A percentile compares a stretch with the other conserved stretches of the same genome.
Evolutionary conservation across 2,888 invertebrate genomes (phyloP).

Genomic region (Tanypteryx hageni): DNA sequence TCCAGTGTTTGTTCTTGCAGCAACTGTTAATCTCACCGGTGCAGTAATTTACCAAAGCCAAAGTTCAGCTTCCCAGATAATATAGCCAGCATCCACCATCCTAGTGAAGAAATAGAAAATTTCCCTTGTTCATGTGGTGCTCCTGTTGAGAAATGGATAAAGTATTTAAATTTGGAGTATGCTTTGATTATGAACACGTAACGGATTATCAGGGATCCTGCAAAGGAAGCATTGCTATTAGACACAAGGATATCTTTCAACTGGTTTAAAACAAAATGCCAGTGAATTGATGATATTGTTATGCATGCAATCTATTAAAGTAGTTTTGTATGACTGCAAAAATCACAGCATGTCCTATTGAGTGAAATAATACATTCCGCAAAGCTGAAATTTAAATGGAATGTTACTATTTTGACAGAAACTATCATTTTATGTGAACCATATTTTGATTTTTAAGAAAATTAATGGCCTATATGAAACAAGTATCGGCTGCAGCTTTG

Average conservation of each 20-base stretch:
- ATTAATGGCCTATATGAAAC: not conserved
- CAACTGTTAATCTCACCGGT: slow-evolving; percentile 84
- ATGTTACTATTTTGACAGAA: slow-evolving; percentile 41
- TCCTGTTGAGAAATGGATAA: slow-evolving; percentile 23
- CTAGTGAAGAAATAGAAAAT: not conserved
- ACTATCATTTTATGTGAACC: not conserved
- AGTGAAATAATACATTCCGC: not conserved
- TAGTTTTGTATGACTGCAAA: not conserved
- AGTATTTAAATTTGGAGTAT: not conserved
- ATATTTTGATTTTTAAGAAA: not conserved
- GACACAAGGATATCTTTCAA: not conserved
- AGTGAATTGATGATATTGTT: not conserved
- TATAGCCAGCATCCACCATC: not conserved
- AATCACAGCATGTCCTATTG: not conserved
- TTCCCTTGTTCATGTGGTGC: slow-evolving; percentile 33
- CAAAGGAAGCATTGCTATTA: not conserved
- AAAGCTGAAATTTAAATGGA: not conserved
- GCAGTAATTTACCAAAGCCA: slow-evolving; percentile 85
- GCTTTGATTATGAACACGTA: not conserved
- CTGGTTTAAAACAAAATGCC: not conserved
- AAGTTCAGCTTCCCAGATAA: slow-evolving; percentile 80
- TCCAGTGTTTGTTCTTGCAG: slow-evolving; percentile 85
- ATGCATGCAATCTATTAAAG: not conserved
- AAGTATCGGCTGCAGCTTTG: not conserved
- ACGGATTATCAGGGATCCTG: slow-evolving; percentile 50